Evolutionary conservation across 2,888 invertebrate species (phyloP).

Genomic region (Archaeoteleia sp.): DNA sequence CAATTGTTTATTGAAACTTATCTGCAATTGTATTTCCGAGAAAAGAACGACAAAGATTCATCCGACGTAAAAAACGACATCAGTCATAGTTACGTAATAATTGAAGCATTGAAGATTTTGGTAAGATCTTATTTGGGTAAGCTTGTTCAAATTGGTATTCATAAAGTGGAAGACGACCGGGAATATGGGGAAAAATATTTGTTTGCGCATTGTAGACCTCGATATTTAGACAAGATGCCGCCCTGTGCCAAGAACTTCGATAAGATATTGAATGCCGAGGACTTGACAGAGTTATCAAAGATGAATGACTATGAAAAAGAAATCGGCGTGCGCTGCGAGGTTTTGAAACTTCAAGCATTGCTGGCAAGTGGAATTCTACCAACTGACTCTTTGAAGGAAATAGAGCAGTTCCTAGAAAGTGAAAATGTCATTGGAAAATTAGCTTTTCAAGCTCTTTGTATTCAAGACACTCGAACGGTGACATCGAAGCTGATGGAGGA

Average conservation of each 20-base stretch:
- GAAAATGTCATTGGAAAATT: constrained; percentile 77
- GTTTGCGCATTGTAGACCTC: constrained; percentile 74
- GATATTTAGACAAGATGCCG: constrained; percentile 76
- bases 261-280: constrained; percentile 55
- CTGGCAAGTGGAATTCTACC: constrained; percentile 78
- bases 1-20: constrained; percentile 71
- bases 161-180: constrained; percentile 58
- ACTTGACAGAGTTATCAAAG: constrained; percentile 56
- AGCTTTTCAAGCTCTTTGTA: constrained; percentile 77
- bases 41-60: constrained; percentile 49
- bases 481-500: constrained; percentile 77
- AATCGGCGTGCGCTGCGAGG: constrained; percentile 59
- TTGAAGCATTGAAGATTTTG: constrained; percentile 79
- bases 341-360: constrained; percentile 77
- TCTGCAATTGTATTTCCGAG: constrained; percentile 64
- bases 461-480: constrained; percentile 76
- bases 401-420: constrained; percentile 79
- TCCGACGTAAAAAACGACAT: constrained; percentile 63
- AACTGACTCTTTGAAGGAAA: constrained; percentile 78
- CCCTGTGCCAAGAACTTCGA: constrained; percentile 69
- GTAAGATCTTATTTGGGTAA: constrained; percentile 79
- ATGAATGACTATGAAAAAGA: constrained; percentile 53
- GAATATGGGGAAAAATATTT: constrained; percentile 70
- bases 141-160: constrained; percentile 69
- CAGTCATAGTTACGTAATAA: constrained; percentile 74